These are phyloP conservation scores for Andricus grossulariae DNA, from an alignment of 1,140 invertebrate genomes.

Conservation along the genomic window DNA sequence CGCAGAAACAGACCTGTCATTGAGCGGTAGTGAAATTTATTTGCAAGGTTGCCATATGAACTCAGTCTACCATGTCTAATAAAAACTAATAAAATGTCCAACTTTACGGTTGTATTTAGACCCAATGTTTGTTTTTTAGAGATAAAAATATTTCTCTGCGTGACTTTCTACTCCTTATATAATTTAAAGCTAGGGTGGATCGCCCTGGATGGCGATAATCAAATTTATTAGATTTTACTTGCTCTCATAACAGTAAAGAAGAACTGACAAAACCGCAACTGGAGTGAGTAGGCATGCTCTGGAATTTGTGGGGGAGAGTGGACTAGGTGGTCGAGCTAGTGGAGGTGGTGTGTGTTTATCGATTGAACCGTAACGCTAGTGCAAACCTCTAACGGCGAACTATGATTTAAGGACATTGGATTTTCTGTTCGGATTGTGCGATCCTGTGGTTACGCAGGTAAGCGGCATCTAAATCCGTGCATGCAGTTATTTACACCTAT, in stretches of 20 bases:
- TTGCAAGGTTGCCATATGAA: no score
- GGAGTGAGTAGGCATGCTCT: constrained; percentile 10
- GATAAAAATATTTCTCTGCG: background rate
- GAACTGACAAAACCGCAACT: constrained; percentile 14
- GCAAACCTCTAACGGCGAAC: constrained; percentile 28
- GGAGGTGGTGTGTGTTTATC: constrained; percentile 23
- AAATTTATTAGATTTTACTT: constrained; percentile 21
- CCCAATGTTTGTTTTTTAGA: no score
- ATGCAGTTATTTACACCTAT: constrained; percentile 24
- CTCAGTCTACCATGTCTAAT: no score
- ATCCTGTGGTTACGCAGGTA: constrained; percentile 30
- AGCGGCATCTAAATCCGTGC: constrained; percentile 25
- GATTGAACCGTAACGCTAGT: constrained; percentile 30
- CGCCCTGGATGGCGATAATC: background rate
- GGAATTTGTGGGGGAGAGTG: background rate
- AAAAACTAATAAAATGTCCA: no score
- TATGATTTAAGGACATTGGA: constrained; percentile 32
- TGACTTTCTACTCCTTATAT: no score
- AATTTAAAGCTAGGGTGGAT: background rate
- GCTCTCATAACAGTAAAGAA: constrained; percentile 26
- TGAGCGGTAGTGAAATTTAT: no score
- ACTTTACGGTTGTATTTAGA: no score
- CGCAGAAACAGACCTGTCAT: no score
- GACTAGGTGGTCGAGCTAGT: background rate
- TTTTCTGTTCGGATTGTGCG: constrained; percentile 29